Conservation (phyloP, 2,113 vertebrate genomes). For the Bucco capensis region DNA sequence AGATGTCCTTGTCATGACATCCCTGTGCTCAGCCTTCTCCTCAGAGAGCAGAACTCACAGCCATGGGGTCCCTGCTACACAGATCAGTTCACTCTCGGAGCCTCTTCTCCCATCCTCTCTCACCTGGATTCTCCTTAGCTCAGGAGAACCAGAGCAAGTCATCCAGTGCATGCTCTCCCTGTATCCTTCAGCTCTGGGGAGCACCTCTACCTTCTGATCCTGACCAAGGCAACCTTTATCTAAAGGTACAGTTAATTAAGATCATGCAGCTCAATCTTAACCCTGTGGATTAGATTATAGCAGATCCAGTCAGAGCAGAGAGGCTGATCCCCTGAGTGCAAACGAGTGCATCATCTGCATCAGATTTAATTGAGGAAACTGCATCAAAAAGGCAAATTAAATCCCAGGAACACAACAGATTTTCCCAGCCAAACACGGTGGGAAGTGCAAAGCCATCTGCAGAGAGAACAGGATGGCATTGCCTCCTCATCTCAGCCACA, state of each 20-base stretch:
- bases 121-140: not conserved
- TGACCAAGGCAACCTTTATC: slow-evolving; percentile 41
- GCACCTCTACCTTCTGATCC: slow-evolving; percentile 13
- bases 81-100: not conserved
- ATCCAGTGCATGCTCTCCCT: not conserved
- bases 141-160: not conserved
- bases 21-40: not conserved
- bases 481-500: slow-evolving; percentile 34
- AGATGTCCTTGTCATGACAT: not conserved
- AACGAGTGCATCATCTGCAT: slow-evolving; percentile 57
- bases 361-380: slow-evolving; percentile 59
- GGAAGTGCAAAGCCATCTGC: slow-evolving; percentile 66
- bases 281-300: slow-evolving; percentile 50
- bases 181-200: not conserved
- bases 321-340: slow-evolving; percentile 38
- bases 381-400: slow-evolving; percentile 63
- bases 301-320: slow-evolving; percentile 56
- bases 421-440: slow-evolving; percentile 51
- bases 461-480: slow-evolving; percentile 39
- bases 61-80: not conserved
- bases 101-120: not conserved
- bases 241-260: slow-evolving; percentile 56
- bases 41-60: not conserved
- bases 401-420: slow-evolving; percentile 60
- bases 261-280: slow-evolving; percentile 49